Percentiles rank a stretch among this genome's conserved stretches.
phyloP scores from a whole-genome alignment of 2,797 vertebrate genomes.

The Mus minutoides region DNA sequence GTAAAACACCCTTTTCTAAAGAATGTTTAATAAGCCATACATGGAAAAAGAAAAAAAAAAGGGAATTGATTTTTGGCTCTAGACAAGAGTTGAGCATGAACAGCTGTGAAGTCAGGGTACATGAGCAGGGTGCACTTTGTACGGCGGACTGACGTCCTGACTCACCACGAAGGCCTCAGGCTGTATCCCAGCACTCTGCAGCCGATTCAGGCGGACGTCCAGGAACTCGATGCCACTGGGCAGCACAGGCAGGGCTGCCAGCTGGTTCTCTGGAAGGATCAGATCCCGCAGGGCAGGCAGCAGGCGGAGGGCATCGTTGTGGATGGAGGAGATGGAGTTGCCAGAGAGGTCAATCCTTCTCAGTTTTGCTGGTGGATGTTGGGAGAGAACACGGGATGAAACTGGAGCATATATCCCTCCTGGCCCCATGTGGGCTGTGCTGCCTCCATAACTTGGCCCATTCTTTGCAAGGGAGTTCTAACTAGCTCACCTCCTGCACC shows the following conservation, averaged over 20 bases:
- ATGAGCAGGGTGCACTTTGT: background rate
- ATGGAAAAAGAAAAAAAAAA: background rate
- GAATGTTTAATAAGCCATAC: background rate
- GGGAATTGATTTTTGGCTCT: background rate
- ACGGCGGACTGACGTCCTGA: rapidly evolving
- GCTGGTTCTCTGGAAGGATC: conserved; percentile 88
- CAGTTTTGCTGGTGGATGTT: conserved; percentile 86
- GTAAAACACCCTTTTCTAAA: background rate
- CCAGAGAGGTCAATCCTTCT: conserved; percentile 90
- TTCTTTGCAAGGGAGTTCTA: background rate
- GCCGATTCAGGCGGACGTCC: conserved; percentile 88
- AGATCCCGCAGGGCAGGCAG: conserved; percentile 89
- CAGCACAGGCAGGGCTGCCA: conserved; percentile 87
- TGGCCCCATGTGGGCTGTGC: rapidly evolving
- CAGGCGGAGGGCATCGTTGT: conserved; percentile 84
- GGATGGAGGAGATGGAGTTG: conserved; percentile 88
- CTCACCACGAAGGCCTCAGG: conserved; percentile 88
- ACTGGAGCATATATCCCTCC: rapidly evolving
- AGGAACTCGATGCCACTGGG: conserved; percentile 86
- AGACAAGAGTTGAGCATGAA: background rate
- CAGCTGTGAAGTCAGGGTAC: background rate
- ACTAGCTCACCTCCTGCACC: background rate
- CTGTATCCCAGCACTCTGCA: conserved; percentile 86
- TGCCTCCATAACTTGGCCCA: background rate
- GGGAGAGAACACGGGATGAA: background rate